Percentiles rank a stretch among this genome's conserved stretches.
These are phyloP conservation scores for Ascaphus truei DNA, from an alignment of 2,113 vertebrate species.

Conservation along the genomic window DNA sequence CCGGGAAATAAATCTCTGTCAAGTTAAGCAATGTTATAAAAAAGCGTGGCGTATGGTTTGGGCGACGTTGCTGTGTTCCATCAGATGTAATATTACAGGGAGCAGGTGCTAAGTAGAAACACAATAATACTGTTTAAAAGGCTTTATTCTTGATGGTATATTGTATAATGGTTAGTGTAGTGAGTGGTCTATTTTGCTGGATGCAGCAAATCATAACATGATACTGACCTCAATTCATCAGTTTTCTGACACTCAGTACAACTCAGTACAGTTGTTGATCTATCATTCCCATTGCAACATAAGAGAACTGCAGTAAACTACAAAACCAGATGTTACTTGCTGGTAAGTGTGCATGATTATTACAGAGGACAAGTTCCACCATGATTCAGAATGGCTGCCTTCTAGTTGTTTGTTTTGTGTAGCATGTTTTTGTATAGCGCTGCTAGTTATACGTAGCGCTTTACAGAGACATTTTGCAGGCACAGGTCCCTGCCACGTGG, in stretches of 20 bases:
- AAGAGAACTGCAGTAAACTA: not conserved
- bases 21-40: constrained; percentile 7
- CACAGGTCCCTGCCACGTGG: too few relatives aligned
- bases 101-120: not conserved
- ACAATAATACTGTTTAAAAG: not conserved
- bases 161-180: not conserved
- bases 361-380: too few relatives aligned
- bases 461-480: too few relatives aligned
- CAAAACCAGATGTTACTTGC: not conserved
- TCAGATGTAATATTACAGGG: not conserved
- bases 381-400: too few relatives aligned
- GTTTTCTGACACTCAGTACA: not conserved
- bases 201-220: too few relatives aligned
- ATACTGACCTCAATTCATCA: not conserved
- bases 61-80: not conserved
- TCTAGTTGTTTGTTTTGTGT: too few relatives aligned
- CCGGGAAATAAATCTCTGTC: constrained; percentile 21
- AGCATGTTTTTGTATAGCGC: too few relatives aligned
- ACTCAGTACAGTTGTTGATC: too few relatives aligned
- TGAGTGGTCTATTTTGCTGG: too few relatives aligned
- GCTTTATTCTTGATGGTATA: not conserved
- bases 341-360: too few relatives aligned
- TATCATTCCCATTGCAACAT: too few relatives aligned
- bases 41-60: not conserved
- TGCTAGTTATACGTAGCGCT: too few relatives aligned